Conservation (phyloP, 2,113 vertebrate genomes). For the Saguinus imperator region DNA sequence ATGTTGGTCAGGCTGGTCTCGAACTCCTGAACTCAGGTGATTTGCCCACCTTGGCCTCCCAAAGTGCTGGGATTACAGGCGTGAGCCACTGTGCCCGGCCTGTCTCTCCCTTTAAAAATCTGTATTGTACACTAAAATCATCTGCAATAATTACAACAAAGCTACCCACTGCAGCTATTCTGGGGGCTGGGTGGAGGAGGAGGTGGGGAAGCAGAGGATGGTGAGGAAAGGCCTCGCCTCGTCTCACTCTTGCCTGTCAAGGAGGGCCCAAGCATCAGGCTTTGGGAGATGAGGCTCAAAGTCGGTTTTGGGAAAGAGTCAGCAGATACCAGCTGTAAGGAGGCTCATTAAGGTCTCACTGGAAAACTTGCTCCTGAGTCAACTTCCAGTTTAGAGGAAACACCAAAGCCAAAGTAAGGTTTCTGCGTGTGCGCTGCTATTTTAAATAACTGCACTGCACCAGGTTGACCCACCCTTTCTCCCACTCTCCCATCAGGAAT, state of each 20-base stretch:
- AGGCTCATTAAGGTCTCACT: background rate
- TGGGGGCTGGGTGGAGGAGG: background rate
- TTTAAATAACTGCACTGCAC: accelerated
- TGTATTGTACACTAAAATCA: background rate
- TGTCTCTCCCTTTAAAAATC: background rate
- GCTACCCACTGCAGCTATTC: background rate
- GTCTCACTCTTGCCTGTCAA: background rate
- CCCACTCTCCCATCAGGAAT: background rate
- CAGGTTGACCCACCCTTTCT: accelerated
- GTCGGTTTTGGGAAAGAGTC: accelerated
- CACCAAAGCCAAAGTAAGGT: background rate
- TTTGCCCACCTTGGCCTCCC: no score
- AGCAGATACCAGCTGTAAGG: background rate
- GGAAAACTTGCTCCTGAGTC: background rate
- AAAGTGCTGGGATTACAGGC: no score
- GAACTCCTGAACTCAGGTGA: no score
- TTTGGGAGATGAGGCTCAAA: background rate
- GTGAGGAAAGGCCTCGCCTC: background rate
- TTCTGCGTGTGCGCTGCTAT: accelerated
- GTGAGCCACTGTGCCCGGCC: no score
- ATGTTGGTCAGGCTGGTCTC: no score
- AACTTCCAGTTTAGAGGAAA: background rate
- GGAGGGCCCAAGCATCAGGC: background rate
- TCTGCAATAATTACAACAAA: background rate
- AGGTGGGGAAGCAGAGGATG: background rate